These are phyloP conservation scores for Ceryle rudis DNA, from an alignment of 2,797 vertebrate species.

Conservation along the genomic window DNA sequence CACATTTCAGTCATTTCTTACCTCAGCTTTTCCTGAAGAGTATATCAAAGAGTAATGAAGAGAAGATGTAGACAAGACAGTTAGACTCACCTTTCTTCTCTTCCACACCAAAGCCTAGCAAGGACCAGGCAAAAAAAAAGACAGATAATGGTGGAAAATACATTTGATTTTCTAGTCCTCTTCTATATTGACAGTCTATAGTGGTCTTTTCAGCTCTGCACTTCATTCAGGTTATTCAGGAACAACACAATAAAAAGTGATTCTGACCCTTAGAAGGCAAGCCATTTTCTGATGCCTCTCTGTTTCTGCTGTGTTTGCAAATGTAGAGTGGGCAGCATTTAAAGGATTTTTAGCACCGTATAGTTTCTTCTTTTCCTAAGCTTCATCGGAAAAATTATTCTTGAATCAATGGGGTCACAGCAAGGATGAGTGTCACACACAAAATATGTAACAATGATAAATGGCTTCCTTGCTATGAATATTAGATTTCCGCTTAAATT, in stretches of 20 bases:
- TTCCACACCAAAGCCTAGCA: not conserved
- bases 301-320: constrained; percentile 17
- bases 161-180: not conserved
- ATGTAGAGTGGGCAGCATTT: not conserved
- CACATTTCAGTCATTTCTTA: not conserved
- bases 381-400: not conserved
- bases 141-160: not conserved
- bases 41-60: not conserved
- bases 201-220: not conserved
- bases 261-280: not conserved
- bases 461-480: not conserved
- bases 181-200: not conserved
- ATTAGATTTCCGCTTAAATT: not conserved
- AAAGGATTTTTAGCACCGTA: constrained; percentile 7
- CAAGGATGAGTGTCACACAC: not conserved
- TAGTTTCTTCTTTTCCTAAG: not conserved
- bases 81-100: not conserved
- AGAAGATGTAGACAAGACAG: not conserved
- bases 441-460: not conserved
- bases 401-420: not conserved
- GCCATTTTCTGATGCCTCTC: not conserved
- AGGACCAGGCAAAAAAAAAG: not conserved
- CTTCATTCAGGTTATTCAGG: not conserved
- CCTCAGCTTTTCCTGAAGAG: not conserved
- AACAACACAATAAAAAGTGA: constrained; percentile 6